phyloP scores from a whole-genome alignment of 2,888 invertebrate genomes.

The Bimastos eiseni region DNA sequence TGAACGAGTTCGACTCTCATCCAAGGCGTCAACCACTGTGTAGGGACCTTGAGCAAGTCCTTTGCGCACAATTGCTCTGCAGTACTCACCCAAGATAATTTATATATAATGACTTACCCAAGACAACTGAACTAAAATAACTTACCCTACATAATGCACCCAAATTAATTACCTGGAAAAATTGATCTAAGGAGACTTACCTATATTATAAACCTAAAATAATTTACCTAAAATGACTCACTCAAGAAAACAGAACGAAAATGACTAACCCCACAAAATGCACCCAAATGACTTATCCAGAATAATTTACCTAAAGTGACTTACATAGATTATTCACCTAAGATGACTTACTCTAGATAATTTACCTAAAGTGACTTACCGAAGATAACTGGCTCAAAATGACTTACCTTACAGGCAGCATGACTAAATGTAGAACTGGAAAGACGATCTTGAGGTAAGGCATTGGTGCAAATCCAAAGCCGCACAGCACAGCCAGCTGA shows the following conservation, averaged over 20 bases:
- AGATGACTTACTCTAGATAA: neutral
- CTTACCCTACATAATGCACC: too few species aligned
- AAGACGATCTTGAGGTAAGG: slow-evolving; percentile 69
- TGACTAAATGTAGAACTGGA: slow-evolving; percentile 65
- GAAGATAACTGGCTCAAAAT: neutral
- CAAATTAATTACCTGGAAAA: too few species aligned
- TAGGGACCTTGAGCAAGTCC: too few species aligned
- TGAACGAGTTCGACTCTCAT: too few species aligned
- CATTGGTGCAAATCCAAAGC: slow-evolving; percentile 64
- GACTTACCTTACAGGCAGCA: slow-evolving; percentile 64
- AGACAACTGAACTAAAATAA: too few species aligned
- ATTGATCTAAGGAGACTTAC: too few species aligned
- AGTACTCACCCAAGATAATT: neutral
- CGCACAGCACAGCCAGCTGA: slow-evolving; percentile 63
- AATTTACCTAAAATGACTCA: slow-evolving; percentile 42
- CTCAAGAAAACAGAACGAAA: slow-evolving; percentile 55
- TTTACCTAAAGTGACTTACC: neutral
- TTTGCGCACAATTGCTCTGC: too few species aligned
- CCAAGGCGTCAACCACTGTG: too few species aligned
- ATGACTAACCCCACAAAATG: neutral
- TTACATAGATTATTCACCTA: neutral
- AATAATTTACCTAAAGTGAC: neutral
- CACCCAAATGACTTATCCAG: neutral
- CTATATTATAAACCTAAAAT: too few species aligned
- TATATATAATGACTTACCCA: slow-evolving; percentile 53